Conservation (phyloP, 2,113 vertebrate genomes). For the Anarrhichthys ocellatus region DNA sequence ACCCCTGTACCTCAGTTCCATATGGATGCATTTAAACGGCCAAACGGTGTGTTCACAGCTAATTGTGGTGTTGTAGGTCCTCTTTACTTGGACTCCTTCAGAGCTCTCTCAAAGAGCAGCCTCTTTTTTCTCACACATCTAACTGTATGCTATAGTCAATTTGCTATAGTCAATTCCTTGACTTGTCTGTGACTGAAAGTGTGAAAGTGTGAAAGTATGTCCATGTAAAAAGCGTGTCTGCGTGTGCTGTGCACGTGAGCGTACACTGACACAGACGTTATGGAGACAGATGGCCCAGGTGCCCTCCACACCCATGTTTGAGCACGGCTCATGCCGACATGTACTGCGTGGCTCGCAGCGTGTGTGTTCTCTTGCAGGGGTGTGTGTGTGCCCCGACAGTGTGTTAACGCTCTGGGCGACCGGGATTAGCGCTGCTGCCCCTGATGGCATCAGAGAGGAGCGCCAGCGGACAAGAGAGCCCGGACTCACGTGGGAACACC, state of each 20-base stretch:
- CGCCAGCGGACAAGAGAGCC: conserved; percentile 39
- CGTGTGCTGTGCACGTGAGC: neutral
- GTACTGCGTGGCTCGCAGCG: conserved; percentile 47
- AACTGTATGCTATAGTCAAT: too few relatives aligned
- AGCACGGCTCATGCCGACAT: conserved; percentile 47
- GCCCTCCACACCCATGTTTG: conserved; percentile 55
- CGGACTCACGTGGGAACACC: conserved; percentile 42
- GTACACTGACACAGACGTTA: conserved; percentile 2
- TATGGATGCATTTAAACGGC: too few relatives aligned
- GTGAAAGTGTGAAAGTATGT: neutral
- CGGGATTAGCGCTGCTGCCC: conserved; percentile 56
- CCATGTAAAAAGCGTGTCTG: neutral
- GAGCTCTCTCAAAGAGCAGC: too few relatives aligned
- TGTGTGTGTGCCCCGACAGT: conserved; percentile 48
- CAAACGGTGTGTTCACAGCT: too few relatives aligned
- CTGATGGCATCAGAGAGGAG: conserved; percentile 59
- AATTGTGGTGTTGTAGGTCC: too few relatives aligned
- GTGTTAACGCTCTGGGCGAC: conserved; percentile 48
- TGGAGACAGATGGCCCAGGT: conserved; percentile 71
- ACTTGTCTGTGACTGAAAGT: neutral
- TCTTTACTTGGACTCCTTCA: too few relatives aligned
- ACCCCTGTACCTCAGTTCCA: too few relatives aligned
- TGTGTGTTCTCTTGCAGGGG: conserved; percentile 63
- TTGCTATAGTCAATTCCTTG: too few relatives aligned
- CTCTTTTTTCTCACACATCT: too few relatives aligned